Conservation (phyloP, 1,140 invertebrate species). For the Megathymus violae region DNA sequence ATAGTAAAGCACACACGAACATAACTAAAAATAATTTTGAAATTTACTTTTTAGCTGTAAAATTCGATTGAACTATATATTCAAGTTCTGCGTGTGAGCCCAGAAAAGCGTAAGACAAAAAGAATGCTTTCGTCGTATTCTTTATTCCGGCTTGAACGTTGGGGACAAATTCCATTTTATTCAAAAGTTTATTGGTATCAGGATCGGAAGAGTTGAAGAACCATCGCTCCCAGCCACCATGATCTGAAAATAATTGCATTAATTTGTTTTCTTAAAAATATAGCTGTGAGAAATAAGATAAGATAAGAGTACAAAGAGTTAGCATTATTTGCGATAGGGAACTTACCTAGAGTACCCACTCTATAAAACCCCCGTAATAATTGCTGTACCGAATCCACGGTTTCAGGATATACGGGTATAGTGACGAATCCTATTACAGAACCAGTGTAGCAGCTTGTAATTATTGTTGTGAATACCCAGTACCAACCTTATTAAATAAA, state of each 20-base stretch:
- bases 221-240: slow-evolving; percentile 88
- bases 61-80: slow-evolving; percentile 88
- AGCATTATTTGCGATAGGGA: background rate
- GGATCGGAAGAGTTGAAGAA: slow-evolving; percentile 86
- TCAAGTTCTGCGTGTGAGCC: slow-evolving; percentile 87
- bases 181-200: slow-evolving; percentile 84
- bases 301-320: too few species aligned
- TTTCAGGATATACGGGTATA: slow-evolving; percentile 87
- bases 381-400: slow-evolving; percentile 87
- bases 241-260: slow-evolving; percentile 76
- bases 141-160: slow-evolving; percentile 86
- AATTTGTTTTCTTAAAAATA: too few species aligned
- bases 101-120: slow-evolving; percentile 89
- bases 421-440: slow-evolving; percentile 92
- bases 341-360: slow-evolving; percentile 85
- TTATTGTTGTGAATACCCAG: slow-evolving; percentile 92
- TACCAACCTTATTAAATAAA: slow-evolving; percentile 86
- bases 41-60: slow-evolving; percentile 74
- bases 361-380: slow-evolving; percentile 85
- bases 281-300: too few species aligned
- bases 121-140: slow-evolving; percentile 88
- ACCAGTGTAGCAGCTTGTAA: slow-evolving; percentile 91
- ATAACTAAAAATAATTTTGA: too few species aligned
- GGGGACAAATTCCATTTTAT: slow-evolving; percentile 87
- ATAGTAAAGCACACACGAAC: too few species aligned